Conservation (phyloP, 2,797 vertebrate genomes). For the Botia almorhae region DNA sequence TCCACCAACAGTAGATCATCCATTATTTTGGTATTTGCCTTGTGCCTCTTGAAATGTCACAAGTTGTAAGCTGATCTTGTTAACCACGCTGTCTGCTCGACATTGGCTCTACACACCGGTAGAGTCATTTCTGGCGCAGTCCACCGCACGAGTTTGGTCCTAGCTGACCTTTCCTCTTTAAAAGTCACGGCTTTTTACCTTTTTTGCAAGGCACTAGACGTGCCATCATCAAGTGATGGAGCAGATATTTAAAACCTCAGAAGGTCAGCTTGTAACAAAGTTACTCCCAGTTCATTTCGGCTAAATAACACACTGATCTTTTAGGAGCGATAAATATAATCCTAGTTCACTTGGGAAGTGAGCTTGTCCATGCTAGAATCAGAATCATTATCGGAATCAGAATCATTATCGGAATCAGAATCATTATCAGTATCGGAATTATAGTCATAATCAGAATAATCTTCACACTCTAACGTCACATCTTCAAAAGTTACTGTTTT, state of each 20-base stretch:
- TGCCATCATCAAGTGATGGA: conserved; percentile 30
- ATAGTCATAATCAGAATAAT: no score
- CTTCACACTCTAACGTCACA: background rate
- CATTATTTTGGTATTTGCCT: conserved; percentile 63
- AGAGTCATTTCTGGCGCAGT: conserved; percentile 43
- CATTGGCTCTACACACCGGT: conserved; percentile 48
- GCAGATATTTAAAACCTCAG: conserved; percentile 58
- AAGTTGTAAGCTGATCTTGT: conserved; percentile 73
- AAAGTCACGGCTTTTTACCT: conserved; percentile 71
- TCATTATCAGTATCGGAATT: background rate
- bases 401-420: no score
- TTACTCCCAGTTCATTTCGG: background rate
- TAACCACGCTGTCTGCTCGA: conserved; percentile 29
- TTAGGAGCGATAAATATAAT: background rate
- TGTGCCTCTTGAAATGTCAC: conserved; percentile 60
- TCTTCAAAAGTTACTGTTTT: background rate
- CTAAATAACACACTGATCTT: conserved; percentile 3
- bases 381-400: background rate
- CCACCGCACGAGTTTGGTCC: conserved; percentile 45
- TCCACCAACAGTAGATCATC: background rate
- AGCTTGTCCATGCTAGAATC: background rate
- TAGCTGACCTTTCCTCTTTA: conserved; percentile 71
- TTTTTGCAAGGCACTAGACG: conserved; percentile 57
- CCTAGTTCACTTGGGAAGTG: background rate
- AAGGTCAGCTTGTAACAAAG: conserved; percentile 53